Evolutionary conservation across 2,888 invertebrate genomes (phyloP), one percentile per base, ranked within the genome.

Genomic region (Mechanitis messenoides): DNA sequence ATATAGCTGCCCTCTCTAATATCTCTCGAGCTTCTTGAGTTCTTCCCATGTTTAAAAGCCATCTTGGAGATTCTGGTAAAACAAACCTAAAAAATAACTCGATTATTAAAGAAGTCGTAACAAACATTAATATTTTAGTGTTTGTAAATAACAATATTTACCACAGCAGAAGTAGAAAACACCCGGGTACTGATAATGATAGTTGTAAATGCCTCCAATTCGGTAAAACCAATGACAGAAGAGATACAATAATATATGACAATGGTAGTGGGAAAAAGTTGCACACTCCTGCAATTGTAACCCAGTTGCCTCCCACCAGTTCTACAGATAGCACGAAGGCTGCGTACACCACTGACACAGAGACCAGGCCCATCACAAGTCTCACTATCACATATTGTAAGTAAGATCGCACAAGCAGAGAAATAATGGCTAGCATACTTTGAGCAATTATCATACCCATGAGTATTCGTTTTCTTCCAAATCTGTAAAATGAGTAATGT

Each of bases 271-370:
- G 95, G 79, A 95, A 94, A 73, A 95, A 92, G 80, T 95, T 95
- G 71, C 94, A 94, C 64, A 95, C 94, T 60, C 95, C 95, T 2
- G 95, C 93, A 62, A 95, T 93, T 3, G 95, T 95, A 65, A 95
- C 91, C 95, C 95, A 95, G 71, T 94, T 93, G 2, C 95, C 95
- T 50, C 94, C 95, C 3, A 95, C 95, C 60, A 95, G 85, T 79
- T 95, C 95, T 71, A 95, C 94, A 46, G 94, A 93, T 45, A 96
- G 86, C 5, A 96, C 95, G 72, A 96, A 94, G 35, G 94, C 95
- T 47, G 95, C 93, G 79, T 95, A 95, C 33, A 95, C 95, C 56
- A 95, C 93, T 28, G 95, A 95, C n/a, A 95, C 95, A 1, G 94
- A 95, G 12, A 94, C 93, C 70, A 94, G 92, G 0, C 96, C 96